phyloP scores from a whole-genome alignment of 1,140 invertebrate species.

The Microvelia longipes region DNA sequence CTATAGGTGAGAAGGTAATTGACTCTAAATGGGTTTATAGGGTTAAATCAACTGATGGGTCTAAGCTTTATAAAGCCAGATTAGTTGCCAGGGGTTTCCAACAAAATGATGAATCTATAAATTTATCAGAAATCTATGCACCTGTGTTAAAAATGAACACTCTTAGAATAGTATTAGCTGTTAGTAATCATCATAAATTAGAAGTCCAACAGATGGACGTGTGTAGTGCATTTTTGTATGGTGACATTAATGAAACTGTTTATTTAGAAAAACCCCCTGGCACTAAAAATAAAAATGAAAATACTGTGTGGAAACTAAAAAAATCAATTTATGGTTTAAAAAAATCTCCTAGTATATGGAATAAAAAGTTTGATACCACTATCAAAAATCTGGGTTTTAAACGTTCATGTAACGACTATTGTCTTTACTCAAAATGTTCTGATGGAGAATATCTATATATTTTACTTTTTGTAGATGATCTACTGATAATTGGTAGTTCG shows the following conservation, averaged over 20 bases:
- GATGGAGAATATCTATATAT: background rate
- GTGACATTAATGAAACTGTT: constrained; percentile 27
- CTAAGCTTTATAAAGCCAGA: background rate
- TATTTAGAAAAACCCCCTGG: constrained; percentile 28
- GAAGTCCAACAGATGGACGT: constrained; percentile 22
- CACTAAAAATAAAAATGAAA: constrained; percentile 7
- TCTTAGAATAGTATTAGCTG: constrained; percentile 24
- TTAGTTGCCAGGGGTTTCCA: constrained; percentile 1
- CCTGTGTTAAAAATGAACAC: constrained; percentile 26
- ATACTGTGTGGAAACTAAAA: constrained; percentile 25
- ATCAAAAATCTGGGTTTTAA: constrained; percentile 21
- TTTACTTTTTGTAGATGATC: background rate
- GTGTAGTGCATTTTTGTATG: constrained; percentile 30
- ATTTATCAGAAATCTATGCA: constrained; percentile 26
- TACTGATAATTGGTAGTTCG: background rate
- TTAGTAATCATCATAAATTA: constrained; percentile 20
- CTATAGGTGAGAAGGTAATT: background rate
- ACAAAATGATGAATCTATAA: constrained; percentile 12
- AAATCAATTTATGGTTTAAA: constrained; percentile 29
- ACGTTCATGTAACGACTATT: constrained; percentile 18
- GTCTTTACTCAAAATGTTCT: background rate
- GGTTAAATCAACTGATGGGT: background rate
- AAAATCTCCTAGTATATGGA: constrained; percentile 25
- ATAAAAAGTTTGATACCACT: constrained; percentile 20
- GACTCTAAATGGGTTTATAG: constrained; percentile 2